phyloP scores from a whole-genome alignment of 1,140 invertebrate genomes.

The Caerostris darwini region DNA sequence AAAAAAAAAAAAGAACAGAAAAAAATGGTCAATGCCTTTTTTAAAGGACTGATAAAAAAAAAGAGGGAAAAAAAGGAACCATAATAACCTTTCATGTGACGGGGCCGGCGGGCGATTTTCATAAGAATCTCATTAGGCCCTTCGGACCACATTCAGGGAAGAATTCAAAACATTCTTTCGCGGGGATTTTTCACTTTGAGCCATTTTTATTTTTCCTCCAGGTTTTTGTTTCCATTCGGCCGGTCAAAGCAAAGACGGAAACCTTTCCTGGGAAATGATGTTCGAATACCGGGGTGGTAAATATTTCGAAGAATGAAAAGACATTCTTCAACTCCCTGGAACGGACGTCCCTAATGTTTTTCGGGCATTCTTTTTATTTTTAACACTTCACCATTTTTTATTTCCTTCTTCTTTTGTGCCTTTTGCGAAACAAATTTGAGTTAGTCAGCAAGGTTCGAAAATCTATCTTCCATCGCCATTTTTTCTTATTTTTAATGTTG shows the following conservation, averaged over 20 bases:
- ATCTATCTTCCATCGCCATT: not conserved
- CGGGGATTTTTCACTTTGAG: not conserved
- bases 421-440: not conserved
- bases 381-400: not conserved
- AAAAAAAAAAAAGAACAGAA: not conserved
- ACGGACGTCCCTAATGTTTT: not conserved
- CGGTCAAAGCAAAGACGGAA: not conserved
- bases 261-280: conserved; percentile 5
- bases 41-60: not conserved
- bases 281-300: not conserved
- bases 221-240: not conserved
- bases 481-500: not conserved
- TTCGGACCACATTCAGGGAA: not conserved
- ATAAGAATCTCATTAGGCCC: conserved; percentile 50
- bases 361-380: not conserved
- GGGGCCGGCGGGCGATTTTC: not conserved
- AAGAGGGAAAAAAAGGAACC: not conserved
- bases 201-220: not conserved
- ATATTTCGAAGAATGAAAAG: conserved; percentile 54
- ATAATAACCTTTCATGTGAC: not conserved
- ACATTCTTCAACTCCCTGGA: conserved; percentile 17
- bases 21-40: not conserved
- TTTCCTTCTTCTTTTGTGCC: not conserved
- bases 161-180: conserved; percentile 51
- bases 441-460: not conserved